A percentile compares a stretch with the other conserved stretches of the same genome.
Evolutionary conservation across 1,140 invertebrate genomes (phyloP).

Genomic region (Triops longicaudatus): DNA sequence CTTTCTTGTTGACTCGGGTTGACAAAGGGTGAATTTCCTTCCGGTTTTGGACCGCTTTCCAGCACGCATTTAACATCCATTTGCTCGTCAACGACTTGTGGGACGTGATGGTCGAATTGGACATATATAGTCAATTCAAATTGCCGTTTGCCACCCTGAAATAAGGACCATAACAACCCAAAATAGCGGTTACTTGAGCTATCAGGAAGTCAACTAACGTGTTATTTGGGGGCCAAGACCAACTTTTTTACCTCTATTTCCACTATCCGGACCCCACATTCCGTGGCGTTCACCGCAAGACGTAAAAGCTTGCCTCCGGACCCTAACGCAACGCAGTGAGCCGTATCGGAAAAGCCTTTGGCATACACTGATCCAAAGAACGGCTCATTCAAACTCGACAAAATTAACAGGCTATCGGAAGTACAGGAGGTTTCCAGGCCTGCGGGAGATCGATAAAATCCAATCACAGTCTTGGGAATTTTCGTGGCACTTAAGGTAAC

Average conservation of each 20-base stretch:
- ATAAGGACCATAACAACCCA: background rate
- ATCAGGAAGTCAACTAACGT: background rate
- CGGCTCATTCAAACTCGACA: conserved; percentile 47
- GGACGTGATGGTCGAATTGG: conserved; percentile 58
- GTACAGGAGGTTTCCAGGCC: conserved; percentile 46
- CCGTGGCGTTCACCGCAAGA: conserved; percentile 50
- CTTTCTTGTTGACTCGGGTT: background rate
- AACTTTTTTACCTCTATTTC: conserved; percentile 41
- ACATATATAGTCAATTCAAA: conserved; percentile 55
- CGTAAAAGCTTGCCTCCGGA: conserved; percentile 44
- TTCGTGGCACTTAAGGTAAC: background rate
- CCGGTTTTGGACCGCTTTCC: conserved; percentile 28
- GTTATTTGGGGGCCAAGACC: background rate
- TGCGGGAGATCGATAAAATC: conserved; percentile 26
- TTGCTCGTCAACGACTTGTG: conserved; percentile 58
- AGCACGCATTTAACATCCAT: conserved; percentile 47
- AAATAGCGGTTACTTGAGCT: conserved; percentile 17
- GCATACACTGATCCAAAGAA: conserved; percentile 60
- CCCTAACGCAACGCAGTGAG: conserved; percentile 47
- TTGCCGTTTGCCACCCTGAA: conserved; percentile 43
- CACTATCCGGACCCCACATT: conserved; percentile 53
- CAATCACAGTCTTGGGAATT: background rate
- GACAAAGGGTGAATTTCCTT: conserved; percentile 21
- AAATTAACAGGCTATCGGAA: conserved; percentile 46
- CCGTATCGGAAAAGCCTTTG: conserved; percentile 56